Evolutionary conservation across 2,888 invertebrate genomes (phyloP), one percentile per base, ranked within the genome.

Genomic region (Stenodera caucasica): DNA sequence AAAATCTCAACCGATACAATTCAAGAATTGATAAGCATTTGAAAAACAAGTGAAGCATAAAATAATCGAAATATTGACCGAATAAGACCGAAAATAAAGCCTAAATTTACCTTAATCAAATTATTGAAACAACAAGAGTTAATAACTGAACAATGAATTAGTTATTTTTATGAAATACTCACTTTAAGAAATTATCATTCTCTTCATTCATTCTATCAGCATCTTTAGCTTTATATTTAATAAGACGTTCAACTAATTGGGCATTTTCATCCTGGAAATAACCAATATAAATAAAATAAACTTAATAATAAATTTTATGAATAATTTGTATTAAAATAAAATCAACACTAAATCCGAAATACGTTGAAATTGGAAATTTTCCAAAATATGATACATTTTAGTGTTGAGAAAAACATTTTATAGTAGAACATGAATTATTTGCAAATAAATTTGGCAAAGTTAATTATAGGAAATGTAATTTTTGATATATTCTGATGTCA

Each of bases 151-250:
- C 5, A 4, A 26, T 45, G 45, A 6, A 23, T 45, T 23, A 9
- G 5, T 30, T 9, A 7, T 8, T 30, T 9, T 30, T 9, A 7
- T 30, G 8, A 7, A 30, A 30, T 57, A 83, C 89, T 88, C 86
- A 94, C 94, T 90, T 93, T 71, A 94, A 81, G 78, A 93, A 91
- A 78, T 90, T 90, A 80, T 98, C 98, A 83, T 98, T 98, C 81
- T 98, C 96, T 82, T 94, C 93, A 77, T 98, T 98, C 87, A 98
- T 88, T 81, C 91, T 91, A 75, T 98, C 97, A 0, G 97, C 98
- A 84, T 96, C 96, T 82, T 92, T 91, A 53, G 92, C 89, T 82
- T 98, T 98, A 78, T 94, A 91, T 70, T 91, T 91, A 80, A 97
- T 93, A 72, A 96, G 86, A 70, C 95, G 86, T 68, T 95, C 93